These are phyloP conservation scores for Peromyscus californicus DNA, from an alignment of 2,113 vertebrate genomes.

Conservation along the genomic window DNA sequence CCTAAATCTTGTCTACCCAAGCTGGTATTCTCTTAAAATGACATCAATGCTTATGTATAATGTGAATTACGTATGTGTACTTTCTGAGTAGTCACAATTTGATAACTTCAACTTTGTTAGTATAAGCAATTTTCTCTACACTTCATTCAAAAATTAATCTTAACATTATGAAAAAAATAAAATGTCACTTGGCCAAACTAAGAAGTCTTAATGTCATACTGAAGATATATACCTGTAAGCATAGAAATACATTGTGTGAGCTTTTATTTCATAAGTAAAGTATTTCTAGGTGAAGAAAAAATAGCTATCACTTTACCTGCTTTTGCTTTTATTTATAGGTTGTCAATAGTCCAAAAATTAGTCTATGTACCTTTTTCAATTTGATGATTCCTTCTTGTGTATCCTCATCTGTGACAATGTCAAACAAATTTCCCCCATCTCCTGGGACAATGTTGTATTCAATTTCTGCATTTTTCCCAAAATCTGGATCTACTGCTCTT, in stretches of 20 bases:
- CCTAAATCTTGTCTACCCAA: fast-evolving
- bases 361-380: slow-evolving; percentile 92
- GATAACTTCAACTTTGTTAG: fast-evolving
- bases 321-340: neutral
- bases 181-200: neutral
- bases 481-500: slow-evolving; percentile 97
- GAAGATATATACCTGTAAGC: fast-evolving
- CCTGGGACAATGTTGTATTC: slow-evolving; percentile 98
- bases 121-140: neutral
- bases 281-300: neutral
- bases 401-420: slow-evolving; percentile 95
- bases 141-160: neutral
- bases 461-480: slow-evolving; percentile 96
- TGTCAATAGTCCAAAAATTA: fast-evolving
- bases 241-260: neutral
- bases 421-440: slow-evolving; percentile 97
- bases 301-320: neutral
- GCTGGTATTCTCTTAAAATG: neutral
- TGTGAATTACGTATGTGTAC: neutral
- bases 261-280: neutral
- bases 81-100: neutral
- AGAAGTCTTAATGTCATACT: neutral
- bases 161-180: neutral
- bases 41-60: fast-evolving
- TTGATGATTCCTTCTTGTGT: slow-evolving; percentile 97